Conservation (phyloP, 2,888 invertebrate genomes). For the Cryptocephalus moraei region DNA sequence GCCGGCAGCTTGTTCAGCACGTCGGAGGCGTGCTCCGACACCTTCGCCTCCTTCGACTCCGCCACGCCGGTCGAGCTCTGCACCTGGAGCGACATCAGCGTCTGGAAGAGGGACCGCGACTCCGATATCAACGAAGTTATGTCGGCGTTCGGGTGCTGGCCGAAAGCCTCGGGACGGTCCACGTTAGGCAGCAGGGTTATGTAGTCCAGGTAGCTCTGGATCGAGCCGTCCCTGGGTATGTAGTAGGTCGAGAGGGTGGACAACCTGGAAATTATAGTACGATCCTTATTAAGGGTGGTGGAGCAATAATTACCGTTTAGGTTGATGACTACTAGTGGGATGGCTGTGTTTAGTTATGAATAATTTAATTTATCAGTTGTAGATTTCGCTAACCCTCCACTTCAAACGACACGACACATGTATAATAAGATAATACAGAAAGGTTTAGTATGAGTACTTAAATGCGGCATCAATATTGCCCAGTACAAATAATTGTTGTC, state of each 20-base stretch:
- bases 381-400: too few species aligned
- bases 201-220: conserved; percentile 73
- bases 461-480: too few species aligned
- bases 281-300: too few species aligned
- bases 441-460: too few species aligned
- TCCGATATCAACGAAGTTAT: conserved; percentile 78
- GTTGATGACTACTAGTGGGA: too few species aligned
- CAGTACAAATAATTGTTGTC: too few species aligned
- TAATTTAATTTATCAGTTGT: too few species aligned
- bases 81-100: conserved; percentile 67
- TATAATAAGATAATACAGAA: too few species aligned
- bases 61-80: conserved; percentile 44
- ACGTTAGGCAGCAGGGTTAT: conserved; percentile 64
- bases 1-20: conserved; percentile 62
- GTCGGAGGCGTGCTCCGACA: conserved; percentile 53
- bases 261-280: conserved; percentile 42
- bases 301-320: too few species aligned
- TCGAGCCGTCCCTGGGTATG: conserved; percentile 71
- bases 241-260: conserved; percentile 68
- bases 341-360: too few species aligned
- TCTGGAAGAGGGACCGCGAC: conserved; percentile 63
- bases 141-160: conserved; percentile 85
- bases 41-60: conserved; percentile 62
- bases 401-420: too few species aligned
- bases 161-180: conserved; percentile 81